Percentiles rank a stretch among this genome's conserved stretches.
Conservation (phyloP, 2,888 invertebrate species). For the Noctua pronuba region DNA sequence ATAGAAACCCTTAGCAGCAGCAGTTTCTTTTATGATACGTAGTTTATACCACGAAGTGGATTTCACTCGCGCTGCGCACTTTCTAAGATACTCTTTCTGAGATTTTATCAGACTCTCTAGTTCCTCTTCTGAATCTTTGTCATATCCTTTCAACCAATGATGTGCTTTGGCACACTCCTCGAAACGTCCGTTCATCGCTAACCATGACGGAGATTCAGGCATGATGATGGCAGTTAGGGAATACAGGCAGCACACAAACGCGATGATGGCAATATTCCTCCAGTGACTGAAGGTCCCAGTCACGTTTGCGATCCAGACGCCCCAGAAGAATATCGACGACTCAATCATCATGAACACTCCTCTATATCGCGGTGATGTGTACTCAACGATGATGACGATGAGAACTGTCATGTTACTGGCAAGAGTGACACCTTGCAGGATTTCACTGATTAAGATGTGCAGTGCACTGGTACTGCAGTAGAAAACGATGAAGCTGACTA, state of each 20-base stretch:
- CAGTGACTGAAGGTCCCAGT: slow-evolving; percentile 77
- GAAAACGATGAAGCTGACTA: slow-evolving; percentile 72
- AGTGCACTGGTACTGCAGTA: slow-evolving; percentile 72
- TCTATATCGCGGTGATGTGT: slow-evolving; percentile 75
- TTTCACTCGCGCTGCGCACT: slow-evolving; percentile 43
- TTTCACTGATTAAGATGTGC: slow-evolving; percentile 73
- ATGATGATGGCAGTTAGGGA: slow-evolving; percentile 63
- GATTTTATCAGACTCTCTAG: slow-evolving; percentile 66
- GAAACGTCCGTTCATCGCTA: slow-evolving; percentile 70
- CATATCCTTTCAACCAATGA: slow-evolving; percentile 71
- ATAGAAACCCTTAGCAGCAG: slow-evolving; percentile 68
- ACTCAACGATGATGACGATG: slow-evolving; percentile 75
- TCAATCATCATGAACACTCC: slow-evolving; percentile 77
- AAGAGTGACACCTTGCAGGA: slow-evolving; percentile 72
- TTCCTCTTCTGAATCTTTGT: slow-evolving; percentile 69
- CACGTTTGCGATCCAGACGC: slow-evolving; percentile 77
- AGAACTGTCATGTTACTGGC: slow-evolving; percentile 74
- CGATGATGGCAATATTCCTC: slow-evolving; percentile 74
- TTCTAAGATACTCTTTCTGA: slow-evolving; percentile 60
- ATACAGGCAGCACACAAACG: slow-evolving; percentile 66
- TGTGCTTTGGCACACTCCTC: slow-evolving; percentile 68
- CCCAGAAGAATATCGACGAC: slow-evolving; percentile 77
- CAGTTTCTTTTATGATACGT: slow-evolving; percentile 54
- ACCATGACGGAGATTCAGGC: slow-evolving; percentile 76
- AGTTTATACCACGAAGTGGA: slow-evolving; percentile 52